Evolutionary conservation across 2,888 invertebrate genomes (phyloP).

Genomic region (Dolomedes plantarius): DNA sequence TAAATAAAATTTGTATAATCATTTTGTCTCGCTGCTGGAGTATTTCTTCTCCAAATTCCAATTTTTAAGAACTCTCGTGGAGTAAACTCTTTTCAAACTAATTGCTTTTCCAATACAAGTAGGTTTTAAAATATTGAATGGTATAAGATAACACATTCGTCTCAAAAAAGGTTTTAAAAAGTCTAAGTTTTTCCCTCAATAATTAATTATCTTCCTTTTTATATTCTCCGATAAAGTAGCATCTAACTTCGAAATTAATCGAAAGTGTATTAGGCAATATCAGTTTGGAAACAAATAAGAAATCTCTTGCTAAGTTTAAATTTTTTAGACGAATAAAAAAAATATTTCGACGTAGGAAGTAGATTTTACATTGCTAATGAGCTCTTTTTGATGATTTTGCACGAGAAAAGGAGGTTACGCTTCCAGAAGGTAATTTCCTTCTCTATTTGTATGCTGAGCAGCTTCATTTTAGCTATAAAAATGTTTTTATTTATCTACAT

Average conservation of each 20-base stretch:
- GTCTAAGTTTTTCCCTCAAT: slow-evolving; percentile 22
- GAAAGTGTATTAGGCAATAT: slow-evolving; percentile 37
- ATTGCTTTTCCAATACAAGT: slow-evolving; percentile 65
- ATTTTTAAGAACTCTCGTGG: too few relatives aligned
- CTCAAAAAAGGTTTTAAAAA: neutral
- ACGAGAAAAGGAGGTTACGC: slow-evolving; percentile 5
- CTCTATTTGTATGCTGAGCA: neutral
- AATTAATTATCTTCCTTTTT: slow-evolving; percentile 46
- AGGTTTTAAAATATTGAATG: slow-evolving; percentile 32
- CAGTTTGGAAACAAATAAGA: slow-evolving; percentile 11
- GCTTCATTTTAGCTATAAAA: neutral
- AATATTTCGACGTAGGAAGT: neutral
- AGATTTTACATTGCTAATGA: slow-evolving; percentile 40
- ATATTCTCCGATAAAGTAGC: slow-evolving; percentile 22
- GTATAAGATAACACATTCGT: neutral
- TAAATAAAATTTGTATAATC: too few relatives aligned
- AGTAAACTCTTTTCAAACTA: slow-evolving; percentile 3
- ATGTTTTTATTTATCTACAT: slow-evolving; percentile 11
- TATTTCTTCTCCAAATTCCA: too few relatives aligned
- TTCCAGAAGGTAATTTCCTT: slow-evolving; percentile 19
- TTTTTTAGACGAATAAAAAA: slow-evolving; percentile 18
- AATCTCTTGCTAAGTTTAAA: slow-evolving; percentile 19
- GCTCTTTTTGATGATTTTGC: slow-evolving; percentile 16
- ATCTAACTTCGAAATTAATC: slow-evolving; percentile 38
- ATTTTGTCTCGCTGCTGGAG: too few relatives aligned